Evolutionary conservation across 2,888 invertebrate species (phyloP).

Genomic region (Rambutsinella grinnellia): DNA sequence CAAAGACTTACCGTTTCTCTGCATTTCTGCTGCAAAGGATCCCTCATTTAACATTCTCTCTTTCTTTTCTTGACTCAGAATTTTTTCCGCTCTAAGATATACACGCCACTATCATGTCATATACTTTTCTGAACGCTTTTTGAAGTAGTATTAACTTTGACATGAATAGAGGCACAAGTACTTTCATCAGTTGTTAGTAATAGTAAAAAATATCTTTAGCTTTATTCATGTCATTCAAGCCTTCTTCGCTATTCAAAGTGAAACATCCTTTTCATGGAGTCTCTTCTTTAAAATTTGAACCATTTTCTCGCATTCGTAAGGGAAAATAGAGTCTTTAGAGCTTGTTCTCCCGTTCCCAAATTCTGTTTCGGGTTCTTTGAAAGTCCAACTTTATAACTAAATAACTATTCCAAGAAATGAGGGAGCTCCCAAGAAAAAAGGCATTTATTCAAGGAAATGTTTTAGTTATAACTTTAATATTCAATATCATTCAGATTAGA

Average conservation of each 20-base stretch:
- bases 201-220: neutral
- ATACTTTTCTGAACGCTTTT: neutral
- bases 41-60: neutral
- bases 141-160: neutral
- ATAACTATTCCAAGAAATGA: too few relatives aligned
- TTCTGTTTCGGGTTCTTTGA: too few relatives aligned
- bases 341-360: too few relatives aligned
- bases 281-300: neutral
- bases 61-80: too few relatives aligned
- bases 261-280: neutral
- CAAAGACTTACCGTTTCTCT: neutral
- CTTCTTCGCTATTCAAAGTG: neutral
- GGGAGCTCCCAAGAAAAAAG: neutral
- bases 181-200: neutral
- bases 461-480: neutral
- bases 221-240: neutral
- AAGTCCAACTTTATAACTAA: too few relatives aligned
- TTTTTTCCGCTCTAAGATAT: too few relatives aligned
- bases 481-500: neutral
- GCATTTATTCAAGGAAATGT: neutral
- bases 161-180: neutral
- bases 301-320: neutral
- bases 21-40: neutral
- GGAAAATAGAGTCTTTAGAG: too few relatives aligned
- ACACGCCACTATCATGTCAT: neutral